Conservation (phyloP, 2,113 vertebrate genomes). For the Dasyornis broadbenti region DNA sequence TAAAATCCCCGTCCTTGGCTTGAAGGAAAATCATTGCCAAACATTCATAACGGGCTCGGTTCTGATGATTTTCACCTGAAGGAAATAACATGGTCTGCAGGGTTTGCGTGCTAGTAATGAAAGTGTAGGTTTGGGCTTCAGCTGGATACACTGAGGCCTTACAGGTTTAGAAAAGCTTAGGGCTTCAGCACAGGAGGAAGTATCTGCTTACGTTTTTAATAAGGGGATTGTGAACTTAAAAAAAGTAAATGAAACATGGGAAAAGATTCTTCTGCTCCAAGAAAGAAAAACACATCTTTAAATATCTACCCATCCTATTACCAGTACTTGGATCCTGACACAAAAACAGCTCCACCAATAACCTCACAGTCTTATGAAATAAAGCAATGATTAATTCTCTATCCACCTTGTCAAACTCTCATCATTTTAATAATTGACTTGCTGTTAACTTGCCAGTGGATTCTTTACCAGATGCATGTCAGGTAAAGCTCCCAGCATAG, state of each 20-base stretch:
- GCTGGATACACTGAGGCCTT: background rate
- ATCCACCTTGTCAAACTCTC: background rate
- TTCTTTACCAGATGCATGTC: background rate
- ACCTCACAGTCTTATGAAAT: background rate
- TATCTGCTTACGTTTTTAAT: background rate
- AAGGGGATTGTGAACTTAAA: background rate
- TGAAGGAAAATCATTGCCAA: background rate
- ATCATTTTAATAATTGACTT: background rate
- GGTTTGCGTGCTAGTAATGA: background rate
- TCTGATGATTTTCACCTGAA: background rate
- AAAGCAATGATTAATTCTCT: background rate
- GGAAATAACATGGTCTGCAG: background rate
- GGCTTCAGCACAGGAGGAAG: background rate
- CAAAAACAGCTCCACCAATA: background rate
- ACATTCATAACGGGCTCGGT: background rate
- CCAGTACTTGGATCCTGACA: background rate
- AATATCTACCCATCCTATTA: background rate
- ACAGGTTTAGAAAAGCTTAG: background rate
- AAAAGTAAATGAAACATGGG: background rate
- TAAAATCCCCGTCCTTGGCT: background rate
- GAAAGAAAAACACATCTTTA: background rate
- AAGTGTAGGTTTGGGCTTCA: background rate
- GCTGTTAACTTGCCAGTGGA: background rate
- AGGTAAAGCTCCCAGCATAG: background rate
- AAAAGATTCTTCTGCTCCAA: background rate